Evolutionary conservation across 2,888 invertebrate genomes (phyloP).

Genomic region (Volucella zonaria): DNA sequence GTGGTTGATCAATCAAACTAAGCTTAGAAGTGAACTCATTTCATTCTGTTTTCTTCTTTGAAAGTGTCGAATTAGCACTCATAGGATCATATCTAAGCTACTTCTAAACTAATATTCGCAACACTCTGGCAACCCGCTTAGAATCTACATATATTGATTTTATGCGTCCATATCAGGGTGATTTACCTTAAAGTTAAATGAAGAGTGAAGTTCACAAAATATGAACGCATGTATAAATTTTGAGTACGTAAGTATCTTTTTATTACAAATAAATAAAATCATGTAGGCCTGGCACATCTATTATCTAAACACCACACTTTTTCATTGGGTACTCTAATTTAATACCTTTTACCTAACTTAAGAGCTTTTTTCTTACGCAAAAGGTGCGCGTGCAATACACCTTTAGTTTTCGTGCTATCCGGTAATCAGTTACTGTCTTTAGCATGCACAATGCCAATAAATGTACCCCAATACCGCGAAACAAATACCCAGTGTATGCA

Average conservation of each 20-base stretch:
- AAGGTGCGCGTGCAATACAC: slow-evolving; percentile 44
- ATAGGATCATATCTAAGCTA: too few relatives aligned
- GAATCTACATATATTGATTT: too few relatives aligned
- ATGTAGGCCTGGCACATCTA: neutral
- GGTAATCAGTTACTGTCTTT: slow-evolving; percentile 48
- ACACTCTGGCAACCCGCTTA: too few relatives aligned
- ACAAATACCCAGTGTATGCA: slow-evolving; percentile 38
- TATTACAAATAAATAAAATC: slow-evolving; percentile 1
- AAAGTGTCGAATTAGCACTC: too few relatives aligned
- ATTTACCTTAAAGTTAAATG: too few relatives aligned
- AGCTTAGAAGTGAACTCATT: too few relatives aligned
- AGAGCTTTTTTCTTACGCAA: neutral
- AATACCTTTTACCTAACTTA: slow-evolving; percentile 15
- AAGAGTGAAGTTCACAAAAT: too few relatives aligned
- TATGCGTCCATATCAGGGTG: too few relatives aligned
- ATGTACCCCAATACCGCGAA: slow-evolving; percentile 24
- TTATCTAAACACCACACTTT: slow-evolving; percentile 7
- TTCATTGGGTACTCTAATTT: neutral
- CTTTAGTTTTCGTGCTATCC: slow-evolving; percentile 36
- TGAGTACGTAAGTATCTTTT: neutral
- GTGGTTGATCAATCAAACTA: too few relatives aligned
- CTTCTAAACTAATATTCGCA: too few relatives aligned
- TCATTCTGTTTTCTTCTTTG: too few relatives aligned
- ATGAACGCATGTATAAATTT: too few relatives aligned
- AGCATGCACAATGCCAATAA: slow-evolving; percentile 61